Base-by-base conservation (phyloP, 37 sponge, comb jelly and placozoan genomes). In the Oopsacas minuta region DNA sequence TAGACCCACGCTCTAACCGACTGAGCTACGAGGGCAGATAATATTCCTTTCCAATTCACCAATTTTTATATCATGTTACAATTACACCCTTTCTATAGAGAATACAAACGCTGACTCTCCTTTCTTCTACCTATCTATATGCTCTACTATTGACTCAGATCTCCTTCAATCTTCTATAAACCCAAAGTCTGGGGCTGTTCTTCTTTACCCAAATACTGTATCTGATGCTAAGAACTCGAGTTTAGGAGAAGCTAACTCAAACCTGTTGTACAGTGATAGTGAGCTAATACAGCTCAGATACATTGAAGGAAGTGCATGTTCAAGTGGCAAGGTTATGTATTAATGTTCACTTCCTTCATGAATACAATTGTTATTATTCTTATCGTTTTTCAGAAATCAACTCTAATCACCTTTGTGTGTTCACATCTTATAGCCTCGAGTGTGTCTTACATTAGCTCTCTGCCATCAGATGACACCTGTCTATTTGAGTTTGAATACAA, bases 11-110 rank as follows among this genome's bases (percentile, higher is more conserved):
- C 75, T 61, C 75, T 61, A 61, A 61, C 75, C 75, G 28, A 12
- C 75, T 61, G 75, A 61, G 75, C 75, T 61, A 61, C 75, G 75
- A 61, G 75, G 75, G 75, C 75, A 61, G 75, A 61, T 61, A 61
- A n/a, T 20, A 12, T 61, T 46, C 17, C 51, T 46, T 46, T 46
- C 51, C 17, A n/a, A n/a, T n/a, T n/a, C n/a, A n/a, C n/a, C n/a
- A n/a, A n/a, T n/a, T n/a, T n/a, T n/a, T n/a, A n/a, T n/a, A n/a
- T n/a, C n/a, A n/a, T n/a, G n/a, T n/a, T n/a, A n/a, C n/a, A n/a
- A n/a, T n/a, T n/a, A n/a, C n/a, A n/a, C n/a, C n/a, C 49, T 32
- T 61, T 3, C 28, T 61, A 7, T 61, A 61, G 75, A 12, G 28
- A 12, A 61, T 61, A 12, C 20, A 61, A n/a, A 5, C 30, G 30